phyloP scores from a whole-genome alignment of 2,113 vertebrate species.

The Mellivora capensis region DNA sequence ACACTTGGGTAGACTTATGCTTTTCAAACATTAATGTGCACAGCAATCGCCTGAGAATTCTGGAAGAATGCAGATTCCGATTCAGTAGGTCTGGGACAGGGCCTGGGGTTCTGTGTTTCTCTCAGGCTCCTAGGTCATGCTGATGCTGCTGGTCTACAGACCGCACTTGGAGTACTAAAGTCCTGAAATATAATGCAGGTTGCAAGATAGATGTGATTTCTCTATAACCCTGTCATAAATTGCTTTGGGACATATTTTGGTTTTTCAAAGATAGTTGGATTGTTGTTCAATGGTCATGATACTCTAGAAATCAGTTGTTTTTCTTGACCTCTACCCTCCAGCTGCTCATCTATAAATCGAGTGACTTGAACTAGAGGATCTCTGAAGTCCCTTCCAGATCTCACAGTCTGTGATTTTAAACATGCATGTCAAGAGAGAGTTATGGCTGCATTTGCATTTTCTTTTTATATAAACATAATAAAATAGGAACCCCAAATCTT shows the following conservation, averaged over 20 bases:
- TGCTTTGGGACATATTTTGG: constrained; percentile 14
- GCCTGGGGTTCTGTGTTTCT: background rate
- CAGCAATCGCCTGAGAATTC: background rate
- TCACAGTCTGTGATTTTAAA: constrained; percentile 24
- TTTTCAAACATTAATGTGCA: background rate
- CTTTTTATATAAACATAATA: constrained; percentile 41
- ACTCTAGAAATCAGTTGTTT: constrained; percentile 30
- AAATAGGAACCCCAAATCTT: constrained; percentile 33
- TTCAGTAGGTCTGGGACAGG: background rate
- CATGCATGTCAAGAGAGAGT: background rate
- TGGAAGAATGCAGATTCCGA: background rate
- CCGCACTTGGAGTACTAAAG: background rate
- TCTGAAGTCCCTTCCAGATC: constrained; percentile 4
- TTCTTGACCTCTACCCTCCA: constrained; percentile 28
- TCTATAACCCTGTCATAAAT: background rate
- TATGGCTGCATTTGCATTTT: constrained; percentile 23
- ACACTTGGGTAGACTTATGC: too few species aligned
- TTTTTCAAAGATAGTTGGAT: background rate
- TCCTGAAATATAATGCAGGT: background rate
- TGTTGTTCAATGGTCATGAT: background rate
- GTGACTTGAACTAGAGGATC: background rate
- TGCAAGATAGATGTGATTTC: background rate
- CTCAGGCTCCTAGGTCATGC: background rate
- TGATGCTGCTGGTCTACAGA: background rate
- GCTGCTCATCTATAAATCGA: background rate